phyloP scores from a whole-genome alignment of 2,113 vertebrate genomes.

The Channa argus region DNA sequence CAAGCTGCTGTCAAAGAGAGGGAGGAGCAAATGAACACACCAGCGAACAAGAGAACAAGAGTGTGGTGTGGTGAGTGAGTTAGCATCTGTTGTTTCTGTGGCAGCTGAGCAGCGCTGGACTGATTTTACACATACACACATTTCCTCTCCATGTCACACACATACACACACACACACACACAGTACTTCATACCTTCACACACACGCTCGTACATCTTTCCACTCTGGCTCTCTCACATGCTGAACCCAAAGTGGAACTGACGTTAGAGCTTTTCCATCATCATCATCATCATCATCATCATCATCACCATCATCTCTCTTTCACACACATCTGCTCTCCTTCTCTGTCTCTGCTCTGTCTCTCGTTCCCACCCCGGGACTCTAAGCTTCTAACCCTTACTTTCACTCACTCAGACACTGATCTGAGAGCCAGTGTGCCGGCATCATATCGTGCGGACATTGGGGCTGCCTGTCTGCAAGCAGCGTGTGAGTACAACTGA shows the following conservation, averaged over 20 bases:
- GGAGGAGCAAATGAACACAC: constrained; percentile 67
- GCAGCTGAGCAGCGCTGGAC: constrained; percentile 63
- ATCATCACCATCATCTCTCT: constrained; percentile 3
- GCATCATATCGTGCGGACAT: constrained; percentile 45
- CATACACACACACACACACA: constrained; percentile 37
- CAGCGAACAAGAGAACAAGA: constrained; percentile 51
- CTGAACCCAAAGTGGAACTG: constrained; percentile 40
- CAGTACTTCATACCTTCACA: constrained; percentile 5
- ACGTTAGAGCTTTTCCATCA: constrained; percentile 15
- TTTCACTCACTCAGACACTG: constrained; percentile 4
- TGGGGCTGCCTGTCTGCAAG: constrained; percentile 48
- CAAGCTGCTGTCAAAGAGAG: constrained; percentile 70
- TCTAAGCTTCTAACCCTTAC: constrained; percentile 29
- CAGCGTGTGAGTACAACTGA: constrained; percentile 75
- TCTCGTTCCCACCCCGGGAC: constrained; percentile 44
- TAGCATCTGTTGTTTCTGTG: constrained; percentile 79
- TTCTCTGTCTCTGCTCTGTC: neutral
- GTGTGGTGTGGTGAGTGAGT: constrained; percentile 55
- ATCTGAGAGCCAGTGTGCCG: constrained; percentile 33
- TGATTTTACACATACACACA: constrained; percentile 32
- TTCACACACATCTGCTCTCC: constrained; percentile 17
- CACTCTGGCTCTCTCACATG: constrained; percentile 21
- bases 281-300: constrained; percentile 8
- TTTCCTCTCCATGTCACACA: constrained; percentile 17
- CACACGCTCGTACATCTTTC: constrained; percentile 20